Percentiles rank a stretch among this genome's conserved stretches.
Conservation (phyloP, 2,113 vertebrate species). For the Chlorocebus sabaeus region DNA sequence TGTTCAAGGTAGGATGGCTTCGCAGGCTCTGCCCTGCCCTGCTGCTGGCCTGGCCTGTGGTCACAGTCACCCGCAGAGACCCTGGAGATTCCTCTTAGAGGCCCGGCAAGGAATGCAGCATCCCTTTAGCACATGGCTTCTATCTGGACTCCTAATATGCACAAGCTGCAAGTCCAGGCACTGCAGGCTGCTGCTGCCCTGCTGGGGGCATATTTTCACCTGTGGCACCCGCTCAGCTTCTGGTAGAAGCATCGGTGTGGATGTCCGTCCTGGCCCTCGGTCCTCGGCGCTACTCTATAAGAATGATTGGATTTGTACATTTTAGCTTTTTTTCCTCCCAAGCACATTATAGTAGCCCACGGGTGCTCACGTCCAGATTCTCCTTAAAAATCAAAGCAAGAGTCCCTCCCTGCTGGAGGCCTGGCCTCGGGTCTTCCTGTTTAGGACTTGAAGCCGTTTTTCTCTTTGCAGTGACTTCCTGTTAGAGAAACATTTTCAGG, state of each 20-base stretch:
- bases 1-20: conserved; percentile 91
- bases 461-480: neutral
- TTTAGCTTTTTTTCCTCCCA: neutral
- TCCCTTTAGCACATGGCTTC: fast-evolving
- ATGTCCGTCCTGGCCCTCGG: neutral
- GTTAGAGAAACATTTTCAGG: neutral
- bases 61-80: neutral
- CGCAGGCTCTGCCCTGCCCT: fast-evolving
- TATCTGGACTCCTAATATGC: neutral
- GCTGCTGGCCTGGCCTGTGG: fast-evolving
- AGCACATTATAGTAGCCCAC: neutral
- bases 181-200: neutral
- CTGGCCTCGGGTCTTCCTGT: neutral
- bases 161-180: fast-evolving
- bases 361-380: neutral
- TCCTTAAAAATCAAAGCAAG: neutral
- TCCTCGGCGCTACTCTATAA: neutral
- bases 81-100: fast-evolving
- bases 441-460: neutral
- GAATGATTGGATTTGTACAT: neutral
- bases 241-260: neutral
- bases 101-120: fast-evolving
- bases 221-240: neutral
- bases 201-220: neutral
- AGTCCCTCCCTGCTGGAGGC: neutral